phyloP scores from a whole-genome alignment of 2,888 invertebrate genomes.

The Lysandra coridon region DNA sequence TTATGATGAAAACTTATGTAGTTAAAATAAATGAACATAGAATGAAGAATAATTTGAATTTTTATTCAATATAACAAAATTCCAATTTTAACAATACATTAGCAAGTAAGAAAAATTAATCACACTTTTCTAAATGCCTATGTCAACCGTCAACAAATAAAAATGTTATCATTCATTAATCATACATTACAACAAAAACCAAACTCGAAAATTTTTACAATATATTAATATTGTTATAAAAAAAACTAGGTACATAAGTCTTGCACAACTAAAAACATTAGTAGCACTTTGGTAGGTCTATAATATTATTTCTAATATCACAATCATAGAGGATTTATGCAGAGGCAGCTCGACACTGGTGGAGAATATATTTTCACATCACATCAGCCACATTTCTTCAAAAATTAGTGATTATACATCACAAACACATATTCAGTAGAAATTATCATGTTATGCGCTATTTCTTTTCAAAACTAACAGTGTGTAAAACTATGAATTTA shows the following conservation, averaged over 20 bases:
- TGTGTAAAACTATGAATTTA: not conserved
- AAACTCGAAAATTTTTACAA: conserved; percentile 13
- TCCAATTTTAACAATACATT: not conserved
- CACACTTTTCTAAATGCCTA: conserved; percentile 1
- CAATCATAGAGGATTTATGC: conserved; percentile 53
- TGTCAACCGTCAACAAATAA: conserved; percentile 16
- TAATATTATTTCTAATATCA: conserved; percentile 61
- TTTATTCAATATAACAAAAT: conserved; percentile 30
- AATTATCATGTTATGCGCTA: not conserved
- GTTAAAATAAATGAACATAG: not conserved
- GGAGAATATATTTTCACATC: not conserved
- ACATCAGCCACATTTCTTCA: not conserved
- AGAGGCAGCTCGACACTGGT: conserved; percentile 1
- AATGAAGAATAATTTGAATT: not conserved
- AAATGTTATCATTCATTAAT: conserved; percentile 20
- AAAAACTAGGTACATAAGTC: conserved; percentile 26
- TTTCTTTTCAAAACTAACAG: not conserved
- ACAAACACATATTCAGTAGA: not conserved
- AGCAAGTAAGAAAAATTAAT: not conserved
- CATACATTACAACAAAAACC: conserved; percentile 4
- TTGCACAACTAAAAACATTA: conserved; percentile 31
- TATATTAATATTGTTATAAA: conserved; percentile 27
- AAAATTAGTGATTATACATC: not conserved
- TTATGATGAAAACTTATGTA: not conserved
- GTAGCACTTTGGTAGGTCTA: conserved; percentile 34